Conservation (phyloP, 53 echinoderm and acorn worm species). For the Holothuria scabra region DNA sequence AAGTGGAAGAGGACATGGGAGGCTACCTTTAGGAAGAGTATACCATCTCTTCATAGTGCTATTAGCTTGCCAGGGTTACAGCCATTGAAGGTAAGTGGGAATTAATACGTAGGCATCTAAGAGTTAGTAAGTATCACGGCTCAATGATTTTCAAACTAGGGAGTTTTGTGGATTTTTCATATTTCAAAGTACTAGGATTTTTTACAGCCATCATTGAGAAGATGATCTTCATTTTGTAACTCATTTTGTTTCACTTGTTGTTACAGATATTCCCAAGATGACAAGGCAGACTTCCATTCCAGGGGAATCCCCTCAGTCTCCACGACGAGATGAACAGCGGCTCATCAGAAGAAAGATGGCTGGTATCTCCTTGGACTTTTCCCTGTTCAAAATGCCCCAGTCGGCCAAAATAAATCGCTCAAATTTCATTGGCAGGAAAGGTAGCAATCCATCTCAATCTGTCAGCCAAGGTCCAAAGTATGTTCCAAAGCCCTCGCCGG, state of each 20-base stretch:
- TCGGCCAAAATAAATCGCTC: constrained; percentile 71
- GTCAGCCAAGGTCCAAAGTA: constrained; percentile 54
- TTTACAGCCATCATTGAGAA: too few relatives aligned
- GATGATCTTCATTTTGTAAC: too few relatives aligned
- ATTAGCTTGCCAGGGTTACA: too few relatives aligned
- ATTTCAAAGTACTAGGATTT: too few relatives aligned
- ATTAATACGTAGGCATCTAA: too few relatives aligned
- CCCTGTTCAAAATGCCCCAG: constrained; percentile 68
- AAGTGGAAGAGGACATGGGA: too few relatives aligned
- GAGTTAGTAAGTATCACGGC: too few relatives aligned
- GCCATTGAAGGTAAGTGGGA: too few relatives aligned
- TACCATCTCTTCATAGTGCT: too few relatives aligned
- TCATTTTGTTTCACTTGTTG: not conserved
- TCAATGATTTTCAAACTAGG: too few relatives aligned
- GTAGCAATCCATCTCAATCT: constrained; percentile 60
- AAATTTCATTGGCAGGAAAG: constrained; percentile 71
- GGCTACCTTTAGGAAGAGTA: too few relatives aligned
- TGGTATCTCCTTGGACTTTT: constrained; percentile 46
- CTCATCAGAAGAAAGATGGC: constrained; percentile 40
- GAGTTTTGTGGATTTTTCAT: too few relatives aligned
- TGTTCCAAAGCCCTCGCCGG: constrained; percentile 88
- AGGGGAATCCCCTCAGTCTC: constrained; percentile 42
- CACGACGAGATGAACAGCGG: constrained; percentile 32
- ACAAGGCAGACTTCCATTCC: constrained; percentile 51
- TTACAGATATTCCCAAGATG: constrained; percentile 44